A percentile compares a stretch with the other conserved stretches of the same genome.
Evolutionary conservation across 2,888 invertebrate species (phyloP).

Genomic region (Drosophila nr. fundita): DNA sequence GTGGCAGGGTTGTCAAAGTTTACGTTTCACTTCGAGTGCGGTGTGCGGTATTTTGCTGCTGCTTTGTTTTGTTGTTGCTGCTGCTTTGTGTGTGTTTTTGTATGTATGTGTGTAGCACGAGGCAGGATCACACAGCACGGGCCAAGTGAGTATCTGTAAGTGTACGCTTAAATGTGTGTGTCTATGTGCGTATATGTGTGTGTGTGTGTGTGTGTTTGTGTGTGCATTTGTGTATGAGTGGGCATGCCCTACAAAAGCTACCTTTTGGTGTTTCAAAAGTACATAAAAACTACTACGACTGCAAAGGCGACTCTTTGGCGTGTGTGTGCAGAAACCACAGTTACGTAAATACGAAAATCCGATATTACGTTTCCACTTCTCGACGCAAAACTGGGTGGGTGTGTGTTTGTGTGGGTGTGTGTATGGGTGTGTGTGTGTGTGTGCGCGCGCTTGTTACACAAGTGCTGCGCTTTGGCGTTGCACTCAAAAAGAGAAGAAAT

Average conservation of each 20-base stretch:
- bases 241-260: conserved; percentile 70
- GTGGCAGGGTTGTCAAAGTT: conserved; percentile 74
- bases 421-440: not conserved
- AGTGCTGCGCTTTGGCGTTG: conserved; percentile 73
- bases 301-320: conserved; percentile 56
- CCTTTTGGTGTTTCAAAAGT: conserved; percentile 74
- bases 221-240: conserved; percentile 31
- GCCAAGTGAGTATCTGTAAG: conserved; percentile 42
- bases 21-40: conserved; percentile 79
- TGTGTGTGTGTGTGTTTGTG: not conserved
- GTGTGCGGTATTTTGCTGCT: conserved; percentile 50
- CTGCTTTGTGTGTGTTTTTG: conserved; percentile 16
- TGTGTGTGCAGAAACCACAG: conserved; percentile 62
- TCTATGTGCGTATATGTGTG: conserved; percentile 11
- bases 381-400: conserved; percentile 10
- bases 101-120: conserved; percentile 19
- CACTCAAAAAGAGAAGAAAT: conserved; percentile 49
- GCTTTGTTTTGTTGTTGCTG: conserved; percentile 40
- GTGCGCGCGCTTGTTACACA: conserved; percentile 64
- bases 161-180: conserved; percentile 23
- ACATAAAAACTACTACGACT: conserved; percentile 66
- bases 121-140: conserved; percentile 49
- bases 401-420: conserved; percentile 16
- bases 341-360: conserved; percentile 79
- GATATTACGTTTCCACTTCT: conserved; percentile 76